These are phyloP conservation scores for Conchocele bisecta DNA, from an alignment of 2,888 invertebrate genomes.

Conservation along the genomic window DNA sequence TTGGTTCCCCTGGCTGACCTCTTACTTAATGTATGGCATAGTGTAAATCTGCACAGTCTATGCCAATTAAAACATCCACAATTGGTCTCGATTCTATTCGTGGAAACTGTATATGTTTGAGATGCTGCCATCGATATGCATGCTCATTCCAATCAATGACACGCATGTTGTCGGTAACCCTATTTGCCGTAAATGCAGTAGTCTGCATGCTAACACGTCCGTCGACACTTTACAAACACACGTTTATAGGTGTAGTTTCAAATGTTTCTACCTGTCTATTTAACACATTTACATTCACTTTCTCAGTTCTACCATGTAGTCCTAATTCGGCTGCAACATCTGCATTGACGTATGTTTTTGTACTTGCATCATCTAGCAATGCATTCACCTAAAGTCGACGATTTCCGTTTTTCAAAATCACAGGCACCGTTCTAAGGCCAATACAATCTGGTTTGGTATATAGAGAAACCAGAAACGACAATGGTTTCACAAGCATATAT, in stretches of 20 bases:
- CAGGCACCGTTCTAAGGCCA: constrained; percentile 43
- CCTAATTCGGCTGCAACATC: constrained; percentile 41
- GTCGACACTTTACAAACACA: constrained; percentile 23
- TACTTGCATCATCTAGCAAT: constrained; percentile 50
- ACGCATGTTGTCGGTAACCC: too few species aligned
- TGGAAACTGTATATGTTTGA: too few species aligned
- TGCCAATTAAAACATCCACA: too few species aligned
- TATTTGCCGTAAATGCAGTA: too few species aligned
- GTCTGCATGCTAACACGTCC: constrained; percentile 2
- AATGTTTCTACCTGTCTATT: constrained; percentile 29
- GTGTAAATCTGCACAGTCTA: constrained; percentile 37
- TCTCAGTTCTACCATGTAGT: constrained; percentile 2
- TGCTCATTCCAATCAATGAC: too few species aligned
- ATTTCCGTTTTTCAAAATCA: constrained; percentile 24
- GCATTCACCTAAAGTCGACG: constrained; percentile 37
- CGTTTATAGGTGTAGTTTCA: constrained; percentile 17
- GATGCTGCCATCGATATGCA: too few species aligned
- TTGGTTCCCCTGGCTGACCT: neutral
- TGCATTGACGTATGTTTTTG: constrained; percentile 35
- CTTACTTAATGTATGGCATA: neutral
- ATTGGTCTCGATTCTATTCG: too few species aligned
- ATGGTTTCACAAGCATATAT: too few species aligned
- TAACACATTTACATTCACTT: constrained; percentile 22
- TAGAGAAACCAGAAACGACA: neutral
- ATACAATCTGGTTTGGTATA: constrained; percentile 1